Base-by-base conservation (phyloP, 2,797 vertebrate genomes). In the Ambastaia sidthimunki region DNA sequence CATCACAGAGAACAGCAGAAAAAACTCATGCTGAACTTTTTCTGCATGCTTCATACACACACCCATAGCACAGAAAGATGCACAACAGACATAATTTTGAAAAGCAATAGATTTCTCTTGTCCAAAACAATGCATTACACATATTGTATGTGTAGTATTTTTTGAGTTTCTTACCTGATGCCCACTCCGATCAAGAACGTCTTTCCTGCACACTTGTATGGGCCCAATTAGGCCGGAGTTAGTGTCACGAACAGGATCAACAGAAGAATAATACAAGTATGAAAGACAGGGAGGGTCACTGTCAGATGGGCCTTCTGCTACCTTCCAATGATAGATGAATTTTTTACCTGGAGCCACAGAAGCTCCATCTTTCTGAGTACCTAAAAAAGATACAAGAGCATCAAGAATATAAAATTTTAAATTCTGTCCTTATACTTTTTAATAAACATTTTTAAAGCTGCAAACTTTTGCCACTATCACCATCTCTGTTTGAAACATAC, bases 211-310 rank as follows among this genome's bases (percentile, higher is more conserved):
- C 78, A 96, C 89, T 48, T 96, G 84, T 82, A 96, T 83, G 74
- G 95, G 94, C 34, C 95, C 95, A 55, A 95, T 87, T 0, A 96
- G 93, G 10, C 95, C 95, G 0, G 95, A 91, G 67, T 92, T 95
- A 15, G 94, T 96, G 85, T 96, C 95, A 66, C 86, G 90, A 23
- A 94, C 87, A 0, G 94, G 87, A 52, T 95, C 86, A 0, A 89
- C 92, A 34, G 92, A 93, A 16, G 95, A 96, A 80, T 95, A 95
- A 85, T 96, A 96, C 3, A 95, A 78, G 34, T 94, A 95, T 5
- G 94, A 94, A 83, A 96, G 86, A 71, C 95, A 96, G 0, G 89
- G 82, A 0, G 94, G 93, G n/a, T 96, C 95, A 12, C 2, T 88
- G 15, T 67, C 81, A 1, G 92, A 75, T 0, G 95, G 95, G 19